These are phyloP conservation scores for Cavia porcellus DNA, from an alignment of 2,113 vertebrate species.

Conservation along the genomic window DNA sequence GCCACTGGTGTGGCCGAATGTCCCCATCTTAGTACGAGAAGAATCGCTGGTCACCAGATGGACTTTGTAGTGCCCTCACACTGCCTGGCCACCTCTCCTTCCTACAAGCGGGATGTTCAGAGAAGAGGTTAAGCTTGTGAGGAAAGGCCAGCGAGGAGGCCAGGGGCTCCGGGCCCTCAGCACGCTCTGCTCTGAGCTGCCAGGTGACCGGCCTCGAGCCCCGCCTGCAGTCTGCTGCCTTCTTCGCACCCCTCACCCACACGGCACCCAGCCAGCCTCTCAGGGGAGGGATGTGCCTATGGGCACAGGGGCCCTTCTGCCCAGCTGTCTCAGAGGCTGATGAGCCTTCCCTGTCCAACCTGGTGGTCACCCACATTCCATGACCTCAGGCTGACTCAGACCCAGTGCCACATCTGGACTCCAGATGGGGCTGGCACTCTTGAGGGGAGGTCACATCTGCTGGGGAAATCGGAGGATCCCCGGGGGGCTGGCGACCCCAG, in stretches of 20 bases:
- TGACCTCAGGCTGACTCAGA: conserved; percentile 67
- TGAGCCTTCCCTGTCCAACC: conserved; percentile 42
- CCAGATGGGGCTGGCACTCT: conserved; percentile 71
- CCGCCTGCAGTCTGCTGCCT: background rate
- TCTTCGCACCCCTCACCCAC: rapidly evolving
- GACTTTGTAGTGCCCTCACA: background rate
- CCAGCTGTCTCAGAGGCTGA: conserved; percentile 2
- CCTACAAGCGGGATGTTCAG: background rate
- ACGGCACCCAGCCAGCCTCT: background rate
- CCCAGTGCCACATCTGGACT: conserved; percentile 79
- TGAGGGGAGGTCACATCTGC: conserved; percentile 72
- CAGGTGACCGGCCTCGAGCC: background rate
- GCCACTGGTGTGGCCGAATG: rapidly evolving
- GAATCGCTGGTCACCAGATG: background rate
- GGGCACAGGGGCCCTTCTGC: background rate
- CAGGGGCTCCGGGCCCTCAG: background rate
- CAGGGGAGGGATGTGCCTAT: background rate
- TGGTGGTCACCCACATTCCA: conserved; percentile 66
- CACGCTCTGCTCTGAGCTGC: background rate
- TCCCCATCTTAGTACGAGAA: background rate
- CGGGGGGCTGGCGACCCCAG: conserved; percentile 58
- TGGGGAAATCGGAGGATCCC: conserved; percentile 66
- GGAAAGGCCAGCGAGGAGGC: background rate
- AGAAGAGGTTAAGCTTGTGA: background rate
- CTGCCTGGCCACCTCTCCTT: background rate